These are phyloP conservation scores for Ptycholaimellus sp. DNA, from an alignment of 2,888 invertebrate genomes.

Conservation along the genomic window DNA sequence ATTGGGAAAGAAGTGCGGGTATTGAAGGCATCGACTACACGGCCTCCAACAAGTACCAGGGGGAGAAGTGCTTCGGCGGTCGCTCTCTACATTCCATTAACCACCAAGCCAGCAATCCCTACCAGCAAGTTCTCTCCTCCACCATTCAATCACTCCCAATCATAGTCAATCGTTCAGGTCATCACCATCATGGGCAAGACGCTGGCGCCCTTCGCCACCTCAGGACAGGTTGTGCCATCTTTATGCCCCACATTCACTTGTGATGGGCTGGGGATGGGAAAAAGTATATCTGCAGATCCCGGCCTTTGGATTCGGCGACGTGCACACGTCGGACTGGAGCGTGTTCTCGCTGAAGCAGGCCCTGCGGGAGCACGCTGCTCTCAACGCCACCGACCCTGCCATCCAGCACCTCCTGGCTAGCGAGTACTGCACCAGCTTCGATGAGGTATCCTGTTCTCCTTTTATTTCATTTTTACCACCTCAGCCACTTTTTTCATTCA, in stretches of 20 bases:
- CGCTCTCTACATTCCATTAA: conserved; percentile 27
- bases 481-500: too few relatives aligned
- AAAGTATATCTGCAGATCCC: too few relatives aligned
- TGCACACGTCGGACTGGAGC: conserved; percentile 27
- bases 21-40: conserved; percentile 31
- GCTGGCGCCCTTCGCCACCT: conserved; percentile 30
- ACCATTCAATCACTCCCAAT: neutral
- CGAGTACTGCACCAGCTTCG: too few relatives aligned
- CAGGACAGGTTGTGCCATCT: too few relatives aligned
- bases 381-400: too few relatives aligned
- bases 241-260: too few relatives aligned
- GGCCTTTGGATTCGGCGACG: conserved; percentile 33
- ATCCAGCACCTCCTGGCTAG: too few relatives aligned
- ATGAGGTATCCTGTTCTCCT: too few relatives aligned
- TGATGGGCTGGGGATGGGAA: too few relatives aligned
- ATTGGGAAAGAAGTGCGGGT: too few relatives aligned
- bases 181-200: conserved; percentile 31
- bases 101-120: conserved; percentile 26
- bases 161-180: conserved; percentile 15
- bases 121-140: conserved; percentile 28
- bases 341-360: conserved; percentile 29
- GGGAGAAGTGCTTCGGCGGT: conserved; percentile 30
- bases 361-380: too few relatives aligned
- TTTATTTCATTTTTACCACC: too few relatives aligned
- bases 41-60: conserved; percentile 35